These are phyloP conservation scores for Peromyscus melanophrys DNA, from an alignment of 2,797 vertebrate genomes.

Conservation along the genomic window DNA sequence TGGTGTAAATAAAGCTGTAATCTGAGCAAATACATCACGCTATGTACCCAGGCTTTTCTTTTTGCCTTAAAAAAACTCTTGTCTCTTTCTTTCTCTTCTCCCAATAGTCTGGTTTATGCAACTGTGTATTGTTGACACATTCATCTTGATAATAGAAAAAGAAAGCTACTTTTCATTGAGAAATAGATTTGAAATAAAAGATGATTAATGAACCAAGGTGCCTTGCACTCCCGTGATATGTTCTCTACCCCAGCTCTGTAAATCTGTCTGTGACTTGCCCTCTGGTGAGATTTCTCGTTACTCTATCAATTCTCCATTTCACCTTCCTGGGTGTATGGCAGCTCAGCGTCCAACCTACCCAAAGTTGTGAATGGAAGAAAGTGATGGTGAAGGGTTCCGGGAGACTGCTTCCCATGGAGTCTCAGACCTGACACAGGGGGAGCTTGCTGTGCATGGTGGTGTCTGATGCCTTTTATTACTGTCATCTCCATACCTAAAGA, in stretches of 20 bases:
- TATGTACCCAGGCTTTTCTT: conserved; percentile 4
- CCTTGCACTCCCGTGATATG: conserved; percentile 29
- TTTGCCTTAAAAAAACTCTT: not conserved
- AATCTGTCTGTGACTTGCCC: not conserved
- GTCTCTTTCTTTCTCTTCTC: not conserved
- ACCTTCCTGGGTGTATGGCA: not conserved
- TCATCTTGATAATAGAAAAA: conserved; percentile 84
- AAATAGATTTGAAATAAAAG: conserved; percentile 81
- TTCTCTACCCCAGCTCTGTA: conserved; percentile 4
- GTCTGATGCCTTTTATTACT: not conserved
- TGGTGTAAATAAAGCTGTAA: conserved; percentile 82
- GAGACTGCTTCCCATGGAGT: not conserved
- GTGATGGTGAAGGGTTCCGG: not conserved
- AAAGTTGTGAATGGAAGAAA: not conserved
- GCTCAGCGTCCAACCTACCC: not conserved
- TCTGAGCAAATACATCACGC: conserved; percentile 80
- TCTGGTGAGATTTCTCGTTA: not conserved
- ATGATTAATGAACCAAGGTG: conserved; percentile 71
- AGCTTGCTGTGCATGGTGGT: not conserved
- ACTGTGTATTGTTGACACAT: conserved; percentile 75
- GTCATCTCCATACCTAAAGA: not conserved
- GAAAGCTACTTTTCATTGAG: conserved; percentile 81
- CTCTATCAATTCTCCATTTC: not conserved
- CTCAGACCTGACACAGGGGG: not conserved
- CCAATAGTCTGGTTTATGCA: conserved; percentile 25